Base-by-base conservation (phyloP, 2,888 invertebrate species). In the Limnephilus lunatus region DNA sequence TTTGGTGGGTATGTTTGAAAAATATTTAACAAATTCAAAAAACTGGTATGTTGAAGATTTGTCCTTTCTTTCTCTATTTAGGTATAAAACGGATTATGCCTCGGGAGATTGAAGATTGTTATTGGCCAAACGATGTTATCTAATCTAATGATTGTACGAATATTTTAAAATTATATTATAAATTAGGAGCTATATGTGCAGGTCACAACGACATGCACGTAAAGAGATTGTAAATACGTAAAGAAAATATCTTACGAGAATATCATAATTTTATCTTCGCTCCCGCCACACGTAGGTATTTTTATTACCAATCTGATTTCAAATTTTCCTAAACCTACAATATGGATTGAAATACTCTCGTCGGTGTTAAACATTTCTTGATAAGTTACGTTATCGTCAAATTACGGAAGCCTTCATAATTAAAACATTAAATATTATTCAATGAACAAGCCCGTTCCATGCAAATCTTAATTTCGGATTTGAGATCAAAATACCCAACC, bases 181-280 rank as follows among this genome's bases (percentile, higher is more conserved):
- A 44, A 44, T 12, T 44, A 68, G 25, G 68, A 25, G 7, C 19
- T 7, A 0, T 68, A 68, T n/a, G 25, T 68, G 32, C 25, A 83
- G 32, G 30, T 44, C 86, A 44, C n/a, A 30, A n/a, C 86, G 86
- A 86, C 12, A 86, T 86, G 48, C 86, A 86, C 86, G 86, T 86
- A 86, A 30, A 25, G 44, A 30, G 44, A 44, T 86, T 48, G 44
- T 32, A 30, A 35, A n/a, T n/a, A 19, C 44, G 15, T 30, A 7
- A 19, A 32, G 31, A 19, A 19, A 19, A 31, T 83, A 83, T 32
- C 7, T 15, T 25, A 53, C 15, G 7, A 4, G 25, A 48, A 48
- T 48, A 48, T 44, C 14, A 14, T 48, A 48, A 14, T 48, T 14
- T 48, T 48, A 48, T 48, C 48, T 48, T 44, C 1, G 44, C 11